Base-by-base conservation (phyloP, 2,797 vertebrate genomes). In the Epinephelus coioides region DNA sequence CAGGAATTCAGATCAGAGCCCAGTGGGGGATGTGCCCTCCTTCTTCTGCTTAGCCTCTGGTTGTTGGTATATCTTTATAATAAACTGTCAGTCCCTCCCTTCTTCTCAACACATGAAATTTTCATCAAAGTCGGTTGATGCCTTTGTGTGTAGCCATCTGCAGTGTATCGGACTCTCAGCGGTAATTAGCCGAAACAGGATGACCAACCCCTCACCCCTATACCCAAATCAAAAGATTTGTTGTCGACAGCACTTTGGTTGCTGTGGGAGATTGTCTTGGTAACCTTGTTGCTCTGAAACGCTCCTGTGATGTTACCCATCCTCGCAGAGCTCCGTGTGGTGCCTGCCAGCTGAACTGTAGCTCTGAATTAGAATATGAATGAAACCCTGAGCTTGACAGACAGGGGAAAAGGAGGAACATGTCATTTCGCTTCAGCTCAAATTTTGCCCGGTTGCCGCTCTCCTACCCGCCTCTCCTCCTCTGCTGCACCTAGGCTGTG, bases 341-440 rank as follows among this genome's bases (percentile, higher is more conserved):
- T 12, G 75, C 63, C 84, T 78, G 76, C 63, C 76, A 78, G 78
- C 55, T 81, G 81, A 83, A 83, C 86, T 69, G 76, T 53, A 60
- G 78, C 65, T 76, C 55, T 46, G 77, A 81, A 85, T 88, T 83
- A 86, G 53, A 89, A 91, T 83, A 72, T 85, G 86, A 93, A 91
- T 83, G 59, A 82, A 77, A 82, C 56, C 81, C 46, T 40, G 56
- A 81, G 75, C 46, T 19, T 78, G 86, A 82, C 69, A 84, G 82
- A 77, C 74, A 83, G 66, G 71, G 64, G 53, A 76, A 64, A 86
- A 70, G 69, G 43, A 70, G 59, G 78, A 80, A 63, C 70, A 64
- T 83, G 80, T 86, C 71, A 84, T 76, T 65, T 85, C 49, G 78
- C 46, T 21, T 79, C 56, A 63, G 66, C 56, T 50, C 56, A 84